A percentile compares a stretch with the other conserved stretches of the same genome.
phyloP scores from a whole-genome alignment of 2,113 vertebrate species.

The Acanthochromis polyacanthus region DNA sequence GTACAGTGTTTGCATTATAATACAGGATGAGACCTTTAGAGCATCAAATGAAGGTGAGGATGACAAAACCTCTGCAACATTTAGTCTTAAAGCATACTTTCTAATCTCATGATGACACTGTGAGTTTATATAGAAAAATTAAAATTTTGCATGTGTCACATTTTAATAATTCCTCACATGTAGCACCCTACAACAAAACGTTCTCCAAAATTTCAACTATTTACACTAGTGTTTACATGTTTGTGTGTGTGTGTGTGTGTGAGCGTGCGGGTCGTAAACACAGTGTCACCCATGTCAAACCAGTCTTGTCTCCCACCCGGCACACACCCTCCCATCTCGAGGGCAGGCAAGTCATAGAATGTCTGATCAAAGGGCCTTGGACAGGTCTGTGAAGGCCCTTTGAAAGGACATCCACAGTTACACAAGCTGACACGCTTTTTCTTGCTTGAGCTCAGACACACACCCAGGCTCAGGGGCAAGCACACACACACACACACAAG shows the following conservation, averaged over 20 bases:
- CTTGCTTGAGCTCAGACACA: conserved; percentile 44
- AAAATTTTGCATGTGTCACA: neutral
- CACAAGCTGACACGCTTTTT: conserved; percentile 63
- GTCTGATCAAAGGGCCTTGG: conserved; percentile 73
- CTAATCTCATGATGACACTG: conserved; percentile 19
- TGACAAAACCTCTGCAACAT: neutral
- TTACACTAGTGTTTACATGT: neutral
- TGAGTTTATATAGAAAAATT: conserved; percentile 3
- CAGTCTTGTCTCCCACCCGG: conserved; percentile 38
- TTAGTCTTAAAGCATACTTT: conserved; percentile 1
- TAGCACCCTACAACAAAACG: neutral
- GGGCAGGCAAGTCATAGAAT: conserved; percentile 54
- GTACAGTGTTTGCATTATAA: conserved; percentile 9
- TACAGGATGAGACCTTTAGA: no score
- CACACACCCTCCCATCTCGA: conserved; percentile 54
- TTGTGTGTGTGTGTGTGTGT: neutral
- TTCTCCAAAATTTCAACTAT: neutral
- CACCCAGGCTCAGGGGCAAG: conserved; percentile 36
- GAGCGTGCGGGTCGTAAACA: conserved; percentile 44
- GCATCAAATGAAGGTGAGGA: no score
- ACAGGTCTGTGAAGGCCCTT: conserved; percentile 75
- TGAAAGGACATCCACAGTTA: conserved; percentile 75
- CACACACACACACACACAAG: conserved; percentile 11
- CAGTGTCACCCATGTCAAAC: conserved; percentile 55
- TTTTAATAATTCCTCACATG: conserved; percentile 1